Conservation (phyloP, 64 coral and sea anemone genomes). For the Catalaphyllia jardinei region DNA sequence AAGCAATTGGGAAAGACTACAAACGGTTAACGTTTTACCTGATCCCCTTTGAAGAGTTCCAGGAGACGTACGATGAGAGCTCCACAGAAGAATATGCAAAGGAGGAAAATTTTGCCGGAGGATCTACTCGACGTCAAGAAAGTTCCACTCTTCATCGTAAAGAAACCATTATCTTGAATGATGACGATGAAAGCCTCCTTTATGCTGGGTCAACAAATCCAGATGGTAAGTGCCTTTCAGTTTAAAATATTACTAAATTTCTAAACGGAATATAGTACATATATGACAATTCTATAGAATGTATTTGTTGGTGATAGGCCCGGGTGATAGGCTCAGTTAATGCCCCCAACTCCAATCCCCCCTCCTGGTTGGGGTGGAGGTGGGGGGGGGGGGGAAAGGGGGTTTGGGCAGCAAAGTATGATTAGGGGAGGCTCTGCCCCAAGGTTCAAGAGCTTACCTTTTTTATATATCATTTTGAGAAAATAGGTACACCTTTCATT, state of each 20-base stretch:
- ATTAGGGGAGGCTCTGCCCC: background rate
- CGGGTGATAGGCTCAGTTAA: background rate
- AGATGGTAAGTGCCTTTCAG: background rate
- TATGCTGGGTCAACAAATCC: background rate
- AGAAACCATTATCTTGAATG: background rate
- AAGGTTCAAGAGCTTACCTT: background rate
- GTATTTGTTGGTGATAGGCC: background rate
- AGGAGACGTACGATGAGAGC: background rate
- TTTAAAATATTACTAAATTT: background rate
- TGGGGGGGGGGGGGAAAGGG: no score
- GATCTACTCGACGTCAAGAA: no score
- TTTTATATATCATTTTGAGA: background rate
- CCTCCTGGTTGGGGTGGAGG: background rate
- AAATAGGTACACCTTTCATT: background rate
- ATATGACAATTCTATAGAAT: background rate
- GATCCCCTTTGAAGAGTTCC: slow-evolving; percentile 54
- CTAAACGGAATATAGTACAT: background rate
- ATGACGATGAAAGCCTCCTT: background rate
- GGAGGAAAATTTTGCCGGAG: background rate
- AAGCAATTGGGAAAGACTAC: slow-evolving; percentile 69
- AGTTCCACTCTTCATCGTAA: background rate
- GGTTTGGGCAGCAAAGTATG: background rate
- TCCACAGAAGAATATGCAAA: background rate
- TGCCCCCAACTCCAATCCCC: no score
- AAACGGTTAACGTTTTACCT: slow-evolving; percentile 63